Percentiles rank a stretch among this genome's conserved stretches.
These are phyloP conservation scores for Esox lucius DNA, from an alignment of 2,797 vertebrate species.

Conservation along the genomic window DNA sequence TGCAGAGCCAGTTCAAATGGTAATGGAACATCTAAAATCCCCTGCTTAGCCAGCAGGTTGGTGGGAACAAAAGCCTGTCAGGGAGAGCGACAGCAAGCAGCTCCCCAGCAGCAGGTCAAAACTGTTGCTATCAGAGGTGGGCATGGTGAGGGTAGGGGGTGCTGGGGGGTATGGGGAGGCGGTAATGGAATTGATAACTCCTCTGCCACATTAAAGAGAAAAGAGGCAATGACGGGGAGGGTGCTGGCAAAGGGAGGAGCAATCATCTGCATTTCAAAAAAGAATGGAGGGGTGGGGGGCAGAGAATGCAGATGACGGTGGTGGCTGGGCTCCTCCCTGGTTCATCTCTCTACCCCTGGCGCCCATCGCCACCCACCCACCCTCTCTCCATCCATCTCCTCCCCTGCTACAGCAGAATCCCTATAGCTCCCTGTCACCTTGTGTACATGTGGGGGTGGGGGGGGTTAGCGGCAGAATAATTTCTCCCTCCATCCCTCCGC, in stretches of 20 bases:
- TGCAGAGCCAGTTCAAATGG: slow-evolving; percentile 77
- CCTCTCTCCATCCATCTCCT: slow-evolving; percentile 32
- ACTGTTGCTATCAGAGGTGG: slow-evolving; percentile 34
- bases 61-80: slow-evolving; percentile 76
- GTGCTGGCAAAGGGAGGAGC: slow-evolving; percentile 55
- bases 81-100: slow-evolving; percentile 76
- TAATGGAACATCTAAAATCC: slow-evolving; percentile 81
- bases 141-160: slow-evolving; percentile 26
- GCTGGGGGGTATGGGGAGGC: slow-evolving; percentile 43
- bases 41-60: slow-evolving; percentile 85
- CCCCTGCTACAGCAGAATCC: not conserved
- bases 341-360: slow-evolving; percentile 37
- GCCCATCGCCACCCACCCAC: slow-evolving; percentile 6
- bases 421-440: not conserved
- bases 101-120: slow-evolving; percentile 80
- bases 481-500: slow-evolving; percentile 2
- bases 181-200: slow-evolving; percentile 73
- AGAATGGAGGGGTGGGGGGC: slow-evolving; percentile 23
- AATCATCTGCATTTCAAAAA: slow-evolving; percentile 75
- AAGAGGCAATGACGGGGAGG: slow-evolving; percentile 53
- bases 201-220: slow-evolving; percentile 61
- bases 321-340: slow-evolving; percentile 6
- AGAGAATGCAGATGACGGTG: slow-evolving; percentile 51
- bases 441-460: not conserved
- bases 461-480: slow-evolving; percentile 3